Conservation (phyloP, 2,888 invertebrate species). For the Aleiodes testaceus region DNA sequence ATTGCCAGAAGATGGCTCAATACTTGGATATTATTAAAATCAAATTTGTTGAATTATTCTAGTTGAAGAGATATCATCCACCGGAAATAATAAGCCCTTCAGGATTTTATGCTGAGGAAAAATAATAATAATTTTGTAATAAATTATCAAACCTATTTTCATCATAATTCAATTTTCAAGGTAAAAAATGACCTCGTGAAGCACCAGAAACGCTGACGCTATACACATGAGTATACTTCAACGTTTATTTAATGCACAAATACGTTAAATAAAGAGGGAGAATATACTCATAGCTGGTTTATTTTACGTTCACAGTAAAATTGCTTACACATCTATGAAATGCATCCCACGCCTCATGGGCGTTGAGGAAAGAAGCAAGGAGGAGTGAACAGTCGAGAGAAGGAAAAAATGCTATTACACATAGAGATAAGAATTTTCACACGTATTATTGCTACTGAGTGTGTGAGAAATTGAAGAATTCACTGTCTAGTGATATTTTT, state of each 20-base stretch:
- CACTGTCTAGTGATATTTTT: not conserved
- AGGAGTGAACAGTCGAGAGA: too few species aligned
- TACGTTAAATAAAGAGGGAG: not conserved
- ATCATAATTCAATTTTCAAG: conserved; percentile 25
- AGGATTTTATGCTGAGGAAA: too few species aligned
- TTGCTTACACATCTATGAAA: conserved; percentile 13
- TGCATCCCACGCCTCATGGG: conserved; percentile 24
- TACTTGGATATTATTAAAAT: too few species aligned
- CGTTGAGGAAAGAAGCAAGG: not conserved
- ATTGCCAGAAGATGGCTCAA: conserved; percentile 20
- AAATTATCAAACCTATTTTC: too few species aligned
- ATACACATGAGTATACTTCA: not conserved
- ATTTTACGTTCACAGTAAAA: conserved; percentile 14
- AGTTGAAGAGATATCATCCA: too few species aligned
- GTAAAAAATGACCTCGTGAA: conserved; percentile 31
- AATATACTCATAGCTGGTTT: conserved; percentile 5
- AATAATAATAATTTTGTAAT: too few species aligned
- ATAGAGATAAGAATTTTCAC: conserved; percentile 15
- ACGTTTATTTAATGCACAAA: not conserved
- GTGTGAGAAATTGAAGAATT: too few species aligned
- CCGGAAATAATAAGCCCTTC: too few species aligned
- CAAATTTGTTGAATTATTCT: too few species aligned
- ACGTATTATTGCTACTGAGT: conserved; percentile 1
- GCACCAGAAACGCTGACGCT: conserved; percentile 33
- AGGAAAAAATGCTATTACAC: too few species aligned